Percentiles rank a stretch among this genome's conserved stretches.
These are phyloP conservation scores for Brachionus rotundiformis DNA, from an alignment of 1,140 invertebrate genomes.

Conservation along the genomic window DNA sequence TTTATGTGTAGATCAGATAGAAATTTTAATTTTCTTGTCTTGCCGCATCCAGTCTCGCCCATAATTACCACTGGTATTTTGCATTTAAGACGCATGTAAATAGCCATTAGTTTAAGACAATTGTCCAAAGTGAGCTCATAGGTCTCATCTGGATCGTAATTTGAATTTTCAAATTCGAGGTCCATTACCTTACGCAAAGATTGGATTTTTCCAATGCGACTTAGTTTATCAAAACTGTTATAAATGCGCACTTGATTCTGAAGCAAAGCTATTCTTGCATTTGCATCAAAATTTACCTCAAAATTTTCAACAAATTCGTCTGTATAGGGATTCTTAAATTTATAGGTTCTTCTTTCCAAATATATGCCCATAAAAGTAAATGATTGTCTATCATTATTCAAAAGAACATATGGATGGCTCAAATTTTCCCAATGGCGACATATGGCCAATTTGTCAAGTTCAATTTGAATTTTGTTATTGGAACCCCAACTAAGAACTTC, in stretches of 20 bases:
- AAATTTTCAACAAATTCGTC: not conserved
- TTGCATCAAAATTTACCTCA: not conserved
- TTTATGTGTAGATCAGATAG: slow-evolving; percentile 1
- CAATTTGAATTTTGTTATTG: not conserved
- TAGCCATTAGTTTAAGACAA: slow-evolving; percentile 60
- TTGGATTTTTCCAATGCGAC: slow-evolving; percentile 24
- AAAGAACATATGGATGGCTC: slow-evolving; percentile 31
- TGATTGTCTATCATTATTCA: slow-evolving; percentile 6
- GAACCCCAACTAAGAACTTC: not conserved
- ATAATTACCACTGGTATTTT: slow-evolving; percentile 61
- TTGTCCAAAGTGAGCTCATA: slow-evolving; percentile 61
- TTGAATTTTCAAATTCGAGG: not conserved
- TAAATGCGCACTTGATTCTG: not conserved
- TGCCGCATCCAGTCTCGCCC: slow-evolving; percentile 63
- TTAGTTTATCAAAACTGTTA: slow-evolving; percentile 23
- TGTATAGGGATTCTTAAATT: slow-evolving; percentile 28
- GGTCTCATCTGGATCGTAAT: slow-evolving; percentile 16
- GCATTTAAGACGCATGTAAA: slow-evolving; percentile 59
- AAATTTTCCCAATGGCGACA: slow-evolving; percentile 29
- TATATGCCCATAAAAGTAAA: slow-evolving; percentile 47
- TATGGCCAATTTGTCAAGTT: not conserved
- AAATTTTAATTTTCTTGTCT: slow-evolving; percentile 53
- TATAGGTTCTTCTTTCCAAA: slow-evolving; percentile 20
- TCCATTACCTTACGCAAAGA: slow-evolving; percentile 28
- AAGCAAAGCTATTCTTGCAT: not conserved